These are phyloP conservation scores for Auanema sp. DNA, from an alignment of 2,888 invertebrate species.

Conservation along the genomic window DNA sequence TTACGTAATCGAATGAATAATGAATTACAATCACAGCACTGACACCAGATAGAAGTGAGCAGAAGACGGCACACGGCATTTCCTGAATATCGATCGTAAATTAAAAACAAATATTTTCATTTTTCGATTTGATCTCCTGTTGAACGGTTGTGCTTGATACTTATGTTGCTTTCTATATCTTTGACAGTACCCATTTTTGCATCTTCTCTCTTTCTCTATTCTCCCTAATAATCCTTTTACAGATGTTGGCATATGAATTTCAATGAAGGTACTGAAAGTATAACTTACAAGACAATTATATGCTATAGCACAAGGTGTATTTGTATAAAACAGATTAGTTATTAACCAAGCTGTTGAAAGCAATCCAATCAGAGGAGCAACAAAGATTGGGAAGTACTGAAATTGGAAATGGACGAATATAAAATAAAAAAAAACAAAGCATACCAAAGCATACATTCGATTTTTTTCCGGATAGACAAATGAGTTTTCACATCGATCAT, in stretches of 20 bases:
- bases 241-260: neutral
- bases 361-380: conserved; percentile 43
- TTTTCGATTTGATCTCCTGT: no score
- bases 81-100: conserved; percentile 38
- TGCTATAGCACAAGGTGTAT: conserved; percentile 36
- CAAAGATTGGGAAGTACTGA: conserved; percentile 49
- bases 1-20: conserved; percentile 49
- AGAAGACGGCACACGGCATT: conserved; percentile 59
- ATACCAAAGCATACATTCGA: conserved; percentile 11
- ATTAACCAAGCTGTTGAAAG: conserved; percentile 50
- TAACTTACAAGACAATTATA: conserved; percentile 52
- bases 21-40: conserved; percentile 60
- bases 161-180: no score
- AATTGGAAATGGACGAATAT: conserved; percentile 15
- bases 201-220: no score
- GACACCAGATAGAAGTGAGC: conserved; percentile 51
- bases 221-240: neutral
- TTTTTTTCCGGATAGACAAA: conserved; percentile 10
- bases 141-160: no score
- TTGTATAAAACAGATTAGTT: conserved; percentile 41
- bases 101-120: no score
- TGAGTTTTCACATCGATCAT: conserved; percentile 22
- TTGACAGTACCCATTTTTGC: no score
- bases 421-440: neutral
- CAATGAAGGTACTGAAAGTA: neutral